Evolutionary conservation across 2,888 invertebrate genomes (phyloP), one percentile per base, ranked within the genome.

Genomic region (Stratiomys singularior): DNA sequence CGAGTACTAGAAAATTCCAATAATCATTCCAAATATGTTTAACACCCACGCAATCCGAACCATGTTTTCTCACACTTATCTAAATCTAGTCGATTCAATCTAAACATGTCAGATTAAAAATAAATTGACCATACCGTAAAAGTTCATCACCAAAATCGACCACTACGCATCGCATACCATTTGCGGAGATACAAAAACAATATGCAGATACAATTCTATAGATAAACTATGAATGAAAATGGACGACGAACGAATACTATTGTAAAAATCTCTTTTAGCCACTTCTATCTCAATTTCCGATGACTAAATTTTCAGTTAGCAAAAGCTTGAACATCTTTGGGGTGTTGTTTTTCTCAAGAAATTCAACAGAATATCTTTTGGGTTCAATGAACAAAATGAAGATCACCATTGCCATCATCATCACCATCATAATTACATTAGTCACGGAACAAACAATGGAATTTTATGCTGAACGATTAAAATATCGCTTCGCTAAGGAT

Each of bases 381-480:
- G 21, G 66, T 66, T 66, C 66, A 66, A 66, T 28, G 66, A 27
- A 66, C 66, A 66, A 30, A 66, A 66, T 66, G 66, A 66, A 66
- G 66, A 66, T 66, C 66, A 37, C 37, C 37, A 37, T 37, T 37
- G 37, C 37, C 37, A 37, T 37, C 37, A 37, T 37, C 37, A 37
- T 37, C 37, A 37, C 3, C 37, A 37, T 37, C 37, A 37, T 3
- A 37, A 37, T 37, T 3, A 3, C 9, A 37, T 66, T 66, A 66
- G 66, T 66, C 66, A 66, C 66, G 66, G 37, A 66, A 66, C 37
- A 30, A 18, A 11, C n/a, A 30, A 66, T 37, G 66, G 66, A 37
- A 66, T 63, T 25, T 63, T 37, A n/a, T 18, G n/a, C 37, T 25
- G 9, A 5, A 9, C 66, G 28, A 66, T 66, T 66, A 11, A 18